Percentiles rank a stretch among this genome's conserved stretches.
Conservation (phyloP, 1,140 invertebrate genomes). For the Riptortus pedestris region DNA sequence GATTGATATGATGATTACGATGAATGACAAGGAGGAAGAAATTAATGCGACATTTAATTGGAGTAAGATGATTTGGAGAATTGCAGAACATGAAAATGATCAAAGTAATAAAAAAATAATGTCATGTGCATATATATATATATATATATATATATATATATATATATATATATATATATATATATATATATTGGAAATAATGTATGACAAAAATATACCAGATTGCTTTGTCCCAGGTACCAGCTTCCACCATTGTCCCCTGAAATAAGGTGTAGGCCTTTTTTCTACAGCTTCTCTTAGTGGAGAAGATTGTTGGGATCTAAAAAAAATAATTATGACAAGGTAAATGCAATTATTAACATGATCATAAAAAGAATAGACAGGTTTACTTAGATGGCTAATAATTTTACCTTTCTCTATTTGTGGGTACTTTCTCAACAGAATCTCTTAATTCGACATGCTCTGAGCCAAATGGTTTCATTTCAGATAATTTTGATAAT, state of each 20-base stretch:
- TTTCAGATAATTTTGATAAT: neutral
- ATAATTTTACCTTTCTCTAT: slow-evolving; percentile 26
- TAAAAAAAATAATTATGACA: slow-evolving; percentile 21
- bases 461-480: neutral
- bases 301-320: slow-evolving; percentile 36
- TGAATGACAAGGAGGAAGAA: no score
- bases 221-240: slow-evolving; percentile 19
- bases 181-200: no score
- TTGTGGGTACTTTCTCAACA: slow-evolving; percentile 43
- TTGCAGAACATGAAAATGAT: no score
- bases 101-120: no score
- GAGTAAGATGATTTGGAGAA: no score
- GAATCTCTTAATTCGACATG: slow-evolving; percentile 36
- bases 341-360: no score
- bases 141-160: no score
- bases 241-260: slow-evolving; percentile 26
- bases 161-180: no score
- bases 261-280: slow-evolving; percentile 36
- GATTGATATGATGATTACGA: no score
- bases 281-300: slow-evolving; percentile 58
- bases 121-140: no score
- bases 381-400: neutral
- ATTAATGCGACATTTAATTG: no score
- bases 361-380: neutral
- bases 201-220: no score